phyloP scores from a whole-genome alignment of 2,888 invertebrate species.

The Drosophila affinis region DNA sequence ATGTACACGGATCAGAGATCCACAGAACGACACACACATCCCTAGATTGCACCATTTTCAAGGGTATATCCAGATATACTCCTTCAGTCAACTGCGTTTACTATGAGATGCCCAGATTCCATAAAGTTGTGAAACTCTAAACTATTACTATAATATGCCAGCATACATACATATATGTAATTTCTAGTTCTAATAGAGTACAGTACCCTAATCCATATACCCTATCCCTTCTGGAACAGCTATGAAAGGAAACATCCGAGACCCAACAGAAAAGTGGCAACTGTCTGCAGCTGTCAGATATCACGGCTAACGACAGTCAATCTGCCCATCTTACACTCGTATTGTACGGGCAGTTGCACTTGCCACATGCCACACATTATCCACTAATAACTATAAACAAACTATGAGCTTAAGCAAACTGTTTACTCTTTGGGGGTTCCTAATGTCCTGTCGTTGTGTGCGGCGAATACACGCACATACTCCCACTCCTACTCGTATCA shows the following conservation, averaged over 20 bases:
- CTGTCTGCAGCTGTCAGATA: neutral
- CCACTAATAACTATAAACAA: slow-evolving; percentile 76
- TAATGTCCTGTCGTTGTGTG: slow-evolving; percentile 34
- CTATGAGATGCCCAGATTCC: no score
- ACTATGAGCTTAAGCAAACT: slow-evolving; percentile 68
- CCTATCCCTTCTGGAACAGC: no score
- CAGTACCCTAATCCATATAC: neutral
- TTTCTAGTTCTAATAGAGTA: neutral
- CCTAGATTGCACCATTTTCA: no score
- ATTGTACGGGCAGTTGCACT: slow-evolving; percentile 5
- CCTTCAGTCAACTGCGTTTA: no score
- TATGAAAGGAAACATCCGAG: neutral
- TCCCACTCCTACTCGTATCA: neutral
- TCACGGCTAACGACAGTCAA: neutral
- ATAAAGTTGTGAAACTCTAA: no score
- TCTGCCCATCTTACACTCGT: neutral
- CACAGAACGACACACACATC: no score
- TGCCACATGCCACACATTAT: slow-evolving; percentile 55
- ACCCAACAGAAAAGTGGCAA: neutral
- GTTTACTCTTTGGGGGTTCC: slow-evolving; percentile 49
- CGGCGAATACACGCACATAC: slow-evolving; percentile 25
- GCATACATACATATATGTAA: no score
- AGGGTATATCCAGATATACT: no score
- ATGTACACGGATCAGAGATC: no score
- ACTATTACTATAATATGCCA: no score